Conservation (phyloP, 2,797 vertebrate genomes). For the Acridotheres tristis region DNA sequence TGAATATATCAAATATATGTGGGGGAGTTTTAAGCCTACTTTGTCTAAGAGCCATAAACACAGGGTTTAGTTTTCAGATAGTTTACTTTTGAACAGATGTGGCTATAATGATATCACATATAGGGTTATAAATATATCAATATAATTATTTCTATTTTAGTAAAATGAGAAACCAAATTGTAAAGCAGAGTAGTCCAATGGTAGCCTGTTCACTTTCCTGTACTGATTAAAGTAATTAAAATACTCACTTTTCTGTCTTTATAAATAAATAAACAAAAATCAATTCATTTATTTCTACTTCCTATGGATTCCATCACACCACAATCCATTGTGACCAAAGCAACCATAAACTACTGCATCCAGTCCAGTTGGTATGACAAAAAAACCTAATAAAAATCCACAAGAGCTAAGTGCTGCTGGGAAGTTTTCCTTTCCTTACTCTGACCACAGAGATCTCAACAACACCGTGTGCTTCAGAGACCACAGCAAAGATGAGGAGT, state of each 20-base stretch:
- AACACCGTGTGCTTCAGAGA: background rate
- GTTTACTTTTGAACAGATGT: no score
- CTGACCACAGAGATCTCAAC: background rate
- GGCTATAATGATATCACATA: background rate
- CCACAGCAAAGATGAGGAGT: background rate
- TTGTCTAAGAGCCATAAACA: background rate
- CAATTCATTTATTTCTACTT: background rate
- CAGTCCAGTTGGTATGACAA: background rate
- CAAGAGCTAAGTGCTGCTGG: background rate
- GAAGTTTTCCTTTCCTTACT: background rate
- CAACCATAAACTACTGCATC: background rate
- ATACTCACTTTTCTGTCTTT: background rate
- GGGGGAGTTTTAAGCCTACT: fast-evolving
- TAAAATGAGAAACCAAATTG: background rate
- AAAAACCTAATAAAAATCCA: background rate
- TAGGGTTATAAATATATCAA: no score
- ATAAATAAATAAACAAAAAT: background rate
- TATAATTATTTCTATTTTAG: background rate
- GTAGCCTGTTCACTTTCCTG: background rate
- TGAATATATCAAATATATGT: background rate
- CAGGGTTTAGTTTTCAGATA: background rate
- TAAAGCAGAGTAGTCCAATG: background rate
- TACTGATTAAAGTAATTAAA: background rate
- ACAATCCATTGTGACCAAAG: background rate
- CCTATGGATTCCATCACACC: background rate